Evolutionary conservation across 2,888 invertebrate genomes (phyloP).

Genomic region (Protodeltote pygarga): DNA sequence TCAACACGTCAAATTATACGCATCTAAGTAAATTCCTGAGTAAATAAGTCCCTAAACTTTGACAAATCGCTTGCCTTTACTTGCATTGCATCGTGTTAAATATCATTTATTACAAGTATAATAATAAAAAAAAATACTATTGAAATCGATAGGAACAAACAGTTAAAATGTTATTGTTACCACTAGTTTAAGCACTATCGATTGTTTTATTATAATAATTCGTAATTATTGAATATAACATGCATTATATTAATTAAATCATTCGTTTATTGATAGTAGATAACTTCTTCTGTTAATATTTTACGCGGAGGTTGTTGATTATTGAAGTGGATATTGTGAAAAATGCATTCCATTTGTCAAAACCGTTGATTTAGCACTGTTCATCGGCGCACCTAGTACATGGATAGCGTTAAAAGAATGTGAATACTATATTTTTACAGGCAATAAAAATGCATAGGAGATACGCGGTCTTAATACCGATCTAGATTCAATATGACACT

Average conservation of each 20-base stretch:
- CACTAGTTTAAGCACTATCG: conserved; percentile 82
- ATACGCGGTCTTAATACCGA: conserved; percentile 57
- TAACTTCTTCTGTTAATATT: conserved; percentile 69
- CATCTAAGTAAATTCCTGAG: conserved; percentile 28
- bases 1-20: conserved; percentile 18
- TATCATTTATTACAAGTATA: conserved; percentile 33
- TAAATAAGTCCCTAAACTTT: conserved; percentile 16
- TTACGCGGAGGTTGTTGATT: conserved; percentile 72
- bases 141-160: conserved; percentile 64
- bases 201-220: conserved; percentile 71
- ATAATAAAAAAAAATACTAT: conserved; percentile 53
- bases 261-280: conserved; percentile 51
- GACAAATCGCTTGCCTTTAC: conserved; percentile 25
- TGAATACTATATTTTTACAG: conserved; percentile 76
- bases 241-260: conserved; percentile 61
- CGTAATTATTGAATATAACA: conserved; percentile 56
- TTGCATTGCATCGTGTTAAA: conserved; percentile 32
- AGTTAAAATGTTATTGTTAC: conserved; percentile 83
- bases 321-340: conserved; percentile 77
- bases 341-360: conserved; percentile 83
- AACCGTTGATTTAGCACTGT: conserved; percentile 79
- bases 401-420: conserved; percentile 66
- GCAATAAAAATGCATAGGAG: conserved; percentile 64
- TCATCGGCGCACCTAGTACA: conserved; percentile 77
- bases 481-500: conserved; percentile 50